Conservation (phyloP, 2,888 invertebrate species). For the Erebia epiphron region DNA sequence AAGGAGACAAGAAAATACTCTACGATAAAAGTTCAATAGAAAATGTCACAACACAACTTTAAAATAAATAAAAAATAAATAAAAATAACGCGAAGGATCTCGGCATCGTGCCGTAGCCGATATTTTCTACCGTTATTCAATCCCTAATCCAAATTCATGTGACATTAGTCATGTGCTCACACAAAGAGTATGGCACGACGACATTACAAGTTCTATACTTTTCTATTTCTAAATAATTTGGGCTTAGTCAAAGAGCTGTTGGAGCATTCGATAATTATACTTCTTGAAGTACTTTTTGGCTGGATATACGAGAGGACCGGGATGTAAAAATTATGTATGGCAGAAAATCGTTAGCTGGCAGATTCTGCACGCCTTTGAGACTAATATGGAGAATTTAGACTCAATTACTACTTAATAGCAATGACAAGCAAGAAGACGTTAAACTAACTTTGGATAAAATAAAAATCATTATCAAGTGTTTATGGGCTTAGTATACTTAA, state of each 20-base stretch:
- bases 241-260: constrained; percentile 42
- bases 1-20: neutral
- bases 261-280: neutral
- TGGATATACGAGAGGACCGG: too few relatives aligned
- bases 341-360: too few relatives aligned
- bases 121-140: constrained; percentile 41
- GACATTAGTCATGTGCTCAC: constrained; percentile 57
- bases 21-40: neutral
- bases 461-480: too few relatives aligned
- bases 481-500: too few relatives aligned
- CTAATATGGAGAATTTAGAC: too few relatives aligned
- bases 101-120: constrained; percentile 25
- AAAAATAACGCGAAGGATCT: neutral
- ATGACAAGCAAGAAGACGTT: too few relatives aligned
- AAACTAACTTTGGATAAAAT: too few relatives aligned
- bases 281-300: too few relatives aligned
- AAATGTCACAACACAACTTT: constrained; percentile 12
- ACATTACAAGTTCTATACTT: constrained; percentile 61
- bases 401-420: too few relatives aligned
- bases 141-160: constrained; percentile 47
- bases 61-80: neutral
- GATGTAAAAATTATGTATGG: too few relatives aligned
- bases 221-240: constrained; percentile 70
- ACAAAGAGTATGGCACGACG: constrained; percentile 53
- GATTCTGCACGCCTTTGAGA: too few relatives aligned